Base-by-base conservation (phyloP, 2,888 invertebrate genomes). In the Malthinus seriepunctatus region DNA sequence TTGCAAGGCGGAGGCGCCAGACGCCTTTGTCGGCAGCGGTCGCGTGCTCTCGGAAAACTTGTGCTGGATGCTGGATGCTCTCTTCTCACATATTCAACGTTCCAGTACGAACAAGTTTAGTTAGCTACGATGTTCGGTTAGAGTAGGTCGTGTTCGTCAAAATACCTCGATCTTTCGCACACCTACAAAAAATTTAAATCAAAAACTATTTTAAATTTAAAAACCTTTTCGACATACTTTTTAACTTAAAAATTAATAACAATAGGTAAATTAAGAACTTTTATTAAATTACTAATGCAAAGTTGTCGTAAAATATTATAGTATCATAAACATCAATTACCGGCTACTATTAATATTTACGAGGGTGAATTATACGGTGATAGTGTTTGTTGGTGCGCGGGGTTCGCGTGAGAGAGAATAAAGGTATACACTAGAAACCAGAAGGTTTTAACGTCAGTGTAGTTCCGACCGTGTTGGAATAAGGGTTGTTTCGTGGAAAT, bases 11-110 rank as follows among this genome's bases (percentile, higher is more conserved):
- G 71, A 42, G 64, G 67, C 66, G 64, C 60, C 61, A 56, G 57
- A 59, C 63, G 64, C 56, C 56, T 49, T 75, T 70, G 70, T 71
- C 69, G 75, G 45, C 8, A 9, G 12, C 6, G n/a, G 33, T 59
- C 62, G 62, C 32, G 34, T 10, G 75, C 73, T 73, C 70, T 69
- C 65, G 75, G 80, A 79, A 79, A 63, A 80, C 78, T 66, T 69
- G 63, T 14, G 15, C 53, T 54, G 52, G 60, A 63, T 54, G 60
- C 60, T 60, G 67, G 63, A 69, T 69, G 67, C 67, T 69, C 23
- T 23, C 71, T 68, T 71, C 70, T 70, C 71, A 23, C 23, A 67
- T 67, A 68, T 64, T 50, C 55, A 38, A 60, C 67, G 66, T 58
- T 67, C 67, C 75, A 73, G 71, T 74, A 72, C 72, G 74, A 71